These are phyloP conservation scores for Platyscapa corneri DNA, from an alignment of 1,140 invertebrate species.

Conservation along the genomic window DNA sequence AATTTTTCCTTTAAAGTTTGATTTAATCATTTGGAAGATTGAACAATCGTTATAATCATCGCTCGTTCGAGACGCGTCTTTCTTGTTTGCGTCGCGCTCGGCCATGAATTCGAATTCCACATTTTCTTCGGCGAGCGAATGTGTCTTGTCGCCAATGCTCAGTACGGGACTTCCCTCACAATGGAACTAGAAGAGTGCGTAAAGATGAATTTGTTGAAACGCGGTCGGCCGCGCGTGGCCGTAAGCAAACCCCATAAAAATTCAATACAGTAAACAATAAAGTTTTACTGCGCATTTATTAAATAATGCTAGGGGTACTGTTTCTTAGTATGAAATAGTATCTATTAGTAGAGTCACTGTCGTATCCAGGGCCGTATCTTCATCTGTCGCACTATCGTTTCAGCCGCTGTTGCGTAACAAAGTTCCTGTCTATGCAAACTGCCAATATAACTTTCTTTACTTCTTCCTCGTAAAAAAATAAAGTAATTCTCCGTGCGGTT, in stretches of 20 bases:
- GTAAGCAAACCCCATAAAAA: background rate
- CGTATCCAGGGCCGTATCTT: background rate
- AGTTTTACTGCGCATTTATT: background rate
- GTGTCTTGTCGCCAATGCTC: background rate
- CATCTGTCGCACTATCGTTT: background rate
- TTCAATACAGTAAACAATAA: conserved; percentile 24
- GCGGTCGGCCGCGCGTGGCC: background rate
- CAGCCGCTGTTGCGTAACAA: background rate
- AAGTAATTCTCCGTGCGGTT: conserved; percentile 33
- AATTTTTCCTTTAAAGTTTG: background rate
- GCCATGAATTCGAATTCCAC: background rate
- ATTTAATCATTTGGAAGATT: background rate
- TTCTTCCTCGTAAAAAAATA: conserved; percentile 40
- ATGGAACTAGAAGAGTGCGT: background rate
- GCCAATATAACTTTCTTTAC: conserved; percentile 14
- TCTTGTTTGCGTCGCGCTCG: background rate
- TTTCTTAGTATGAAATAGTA: background rate
- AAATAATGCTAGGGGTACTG: background rate
- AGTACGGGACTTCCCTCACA: background rate
- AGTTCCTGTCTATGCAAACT: background rate
- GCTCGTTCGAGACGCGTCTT: background rate
- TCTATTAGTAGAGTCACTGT: conserved; percentile 31
- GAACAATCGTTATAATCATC: background rate
- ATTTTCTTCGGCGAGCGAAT: background rate
- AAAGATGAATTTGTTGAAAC: background rate